These are phyloP conservation scores for Trichogramma dendrolimi DNA, from an alignment of 2,888 invertebrate species.

Conservation along the genomic window DNA sequence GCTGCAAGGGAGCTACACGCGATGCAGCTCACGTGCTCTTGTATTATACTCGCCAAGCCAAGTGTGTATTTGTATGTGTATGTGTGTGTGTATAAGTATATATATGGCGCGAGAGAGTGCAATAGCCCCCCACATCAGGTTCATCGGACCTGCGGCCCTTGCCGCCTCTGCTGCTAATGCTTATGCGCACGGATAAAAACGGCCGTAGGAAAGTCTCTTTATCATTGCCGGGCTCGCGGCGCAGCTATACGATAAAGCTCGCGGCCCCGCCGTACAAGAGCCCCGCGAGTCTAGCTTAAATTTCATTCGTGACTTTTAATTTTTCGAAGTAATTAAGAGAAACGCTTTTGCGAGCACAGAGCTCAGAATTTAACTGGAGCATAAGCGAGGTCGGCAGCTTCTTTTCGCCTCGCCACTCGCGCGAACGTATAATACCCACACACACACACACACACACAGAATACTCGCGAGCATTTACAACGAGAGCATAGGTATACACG, in stretches of 20 bases:
- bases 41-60: constrained; percentile 37
- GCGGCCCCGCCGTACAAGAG: no score
- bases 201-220: not conserved
- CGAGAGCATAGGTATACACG: no score
- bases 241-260: no score
- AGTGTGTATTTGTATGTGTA: constrained; percentile 36
- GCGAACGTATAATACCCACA: no score
- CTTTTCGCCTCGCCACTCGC: no score
- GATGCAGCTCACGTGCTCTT: no score
- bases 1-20: no score
- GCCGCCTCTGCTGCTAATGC: constrained; percentile 17
- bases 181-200: constrained; percentile 18
- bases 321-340: not conserved
- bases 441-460: no score
- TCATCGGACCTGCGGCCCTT: constrained; percentile 44
- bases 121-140: constrained; percentile 44
- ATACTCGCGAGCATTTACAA: no score
- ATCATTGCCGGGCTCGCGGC: not conserved
- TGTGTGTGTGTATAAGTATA: constrained; percentile 9
- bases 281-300: no score
- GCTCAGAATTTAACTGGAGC: not conserved
- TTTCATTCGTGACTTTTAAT: no score
- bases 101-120: constrained; percentile 37
- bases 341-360: constrained; percentile 1
- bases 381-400: not conserved